Base-by-base conservation (phyloP, 2,888 invertebrate genomes). In the Cerceris ruficornis region DNA sequence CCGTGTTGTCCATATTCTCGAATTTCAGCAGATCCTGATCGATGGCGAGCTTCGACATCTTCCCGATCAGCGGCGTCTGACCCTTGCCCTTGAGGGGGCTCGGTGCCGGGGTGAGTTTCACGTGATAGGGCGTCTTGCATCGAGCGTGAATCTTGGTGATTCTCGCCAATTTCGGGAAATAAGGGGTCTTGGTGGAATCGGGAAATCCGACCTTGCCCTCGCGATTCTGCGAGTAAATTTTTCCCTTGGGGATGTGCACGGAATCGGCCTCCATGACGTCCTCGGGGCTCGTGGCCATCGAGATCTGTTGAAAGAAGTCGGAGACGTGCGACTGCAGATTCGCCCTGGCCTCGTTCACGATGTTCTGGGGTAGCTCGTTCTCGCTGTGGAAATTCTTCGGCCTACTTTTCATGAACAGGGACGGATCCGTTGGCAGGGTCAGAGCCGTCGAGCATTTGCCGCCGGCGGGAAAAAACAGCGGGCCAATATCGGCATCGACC, bases 231-330 rank as follows among this genome's bases (percentile, higher is more conserved):
- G 84, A 71, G 41, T 82, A 90, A 0, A 88, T 57, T 7, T 86
- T 78, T 6, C 84, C 76, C 62, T 83, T 84, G 42, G 86, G 69
- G 0, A 89, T 75, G 0, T 91, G 90, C 54, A 92, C 89, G 7
- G 90, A 87, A 4, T 88, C 91, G 5, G 89, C 89, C 74, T 92
- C 92, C 92, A 92, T 92, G 43, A 92, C 90, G 78, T 92, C 92
- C 55, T 92, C 92, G 43, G 92, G 92, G 70, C 92, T 92, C 14
- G 91, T 91, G 13, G 92, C 92, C 79, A 92, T 87, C 43, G 92
- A 90, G 7, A 92, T 92, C 73, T 92, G 92, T 13, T 92, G 91
- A 41, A 92, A 92, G 61, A 92, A 92, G 69, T 92, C 92, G 13
- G 92, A 90, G 0, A 92, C 91, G 86, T 92, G 92, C 14, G 92